phyloP scores from a whole-genome alignment of 2,113 vertebrate species.

The Tachysurus vachellii region DNA sequence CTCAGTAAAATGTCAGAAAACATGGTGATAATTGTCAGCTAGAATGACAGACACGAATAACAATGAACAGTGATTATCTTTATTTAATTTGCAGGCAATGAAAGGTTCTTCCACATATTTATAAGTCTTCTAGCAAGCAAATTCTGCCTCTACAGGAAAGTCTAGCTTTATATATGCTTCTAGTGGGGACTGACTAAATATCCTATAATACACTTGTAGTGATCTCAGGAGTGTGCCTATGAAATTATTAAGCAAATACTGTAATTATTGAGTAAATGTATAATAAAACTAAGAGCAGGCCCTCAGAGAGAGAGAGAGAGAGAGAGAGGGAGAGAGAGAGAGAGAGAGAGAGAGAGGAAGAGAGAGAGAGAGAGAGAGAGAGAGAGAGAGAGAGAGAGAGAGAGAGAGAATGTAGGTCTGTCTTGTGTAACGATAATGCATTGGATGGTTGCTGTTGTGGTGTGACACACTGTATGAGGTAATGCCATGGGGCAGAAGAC shows the following conservation, averaged over 20 bases:
- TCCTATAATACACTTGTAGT: conserved; percentile 26
- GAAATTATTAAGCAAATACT: not conserved
- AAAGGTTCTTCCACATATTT: not conserved
- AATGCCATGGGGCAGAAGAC: not conserved
- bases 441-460: not conserved
- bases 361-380: not conserved
- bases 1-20: not conserved
- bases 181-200: conserved; percentile 3
- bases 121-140: not conserved
- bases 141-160: not conserved
- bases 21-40: not conserved
- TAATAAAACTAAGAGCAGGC: conserved; percentile 2
- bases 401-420: not conserved
- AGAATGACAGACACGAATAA: not conserved
- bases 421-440: not conserved
- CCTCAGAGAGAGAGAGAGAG: not conserved
- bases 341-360: not conserved
- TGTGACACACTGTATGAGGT: conserved; percentile 1
- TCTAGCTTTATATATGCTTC: not conserved
- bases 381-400: not conserved
- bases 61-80: not conserved
- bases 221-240: not conserved
- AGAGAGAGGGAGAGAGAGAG: not conserved
- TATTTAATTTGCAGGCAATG: not conserved
- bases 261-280: not conserved